Base-by-base conservation (phyloP, 2,888 invertebrate species). In the Mimachlamys varia region DNA sequence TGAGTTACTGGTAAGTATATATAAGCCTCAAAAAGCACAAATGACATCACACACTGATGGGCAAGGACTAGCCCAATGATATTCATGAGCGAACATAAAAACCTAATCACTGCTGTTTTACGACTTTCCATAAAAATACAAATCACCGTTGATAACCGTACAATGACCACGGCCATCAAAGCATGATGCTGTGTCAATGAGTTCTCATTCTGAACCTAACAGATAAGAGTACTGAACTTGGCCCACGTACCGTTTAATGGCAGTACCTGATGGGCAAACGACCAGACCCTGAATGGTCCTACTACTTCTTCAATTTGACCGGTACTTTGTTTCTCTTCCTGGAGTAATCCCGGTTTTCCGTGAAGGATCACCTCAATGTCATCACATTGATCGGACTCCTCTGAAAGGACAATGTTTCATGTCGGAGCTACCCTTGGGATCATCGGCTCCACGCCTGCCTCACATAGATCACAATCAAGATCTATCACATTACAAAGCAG, bases 341-440 rank as follows among this genome's bases (percentile, higher is more conserved):
- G 76, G 76, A 44, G 27, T 33, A 76, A 76, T 76, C 76, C 76
- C 27, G 5, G 27, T 33, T 76, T 76, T 76, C 76, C 27, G 76
- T 76, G 76, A 76, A 55, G 62, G 62, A 76, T 76, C 62, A 76
- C n/a, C 17, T 76, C 62, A 76, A 76, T 27, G 62, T 76, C 62
- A 76, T 76, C 33, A 33, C 76, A 76, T 76, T 76, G 76, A 76
- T 76, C 27, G 4, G 10, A 27, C 27, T 33, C 12, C 76, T 58
- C 15, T 0, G 76, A 76, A 76, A 76, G 33, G 76, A 76, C 76
- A 76, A 76, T 33, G 33, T 27, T 76, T 76, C 76, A 76, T 76
- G 33, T 76, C 33, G 15, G 33, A 76, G 76, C 33, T 22, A 33
- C 76, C 76, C 76, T 0, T 0, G 76, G 76, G 33, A 76, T 76